A percentile compares a stretch with the other conserved stretches of the same genome.
phyloP scores from a whole-genome alignment of 2,797 vertebrate species.

The Psittacula derbiana region DNA sequence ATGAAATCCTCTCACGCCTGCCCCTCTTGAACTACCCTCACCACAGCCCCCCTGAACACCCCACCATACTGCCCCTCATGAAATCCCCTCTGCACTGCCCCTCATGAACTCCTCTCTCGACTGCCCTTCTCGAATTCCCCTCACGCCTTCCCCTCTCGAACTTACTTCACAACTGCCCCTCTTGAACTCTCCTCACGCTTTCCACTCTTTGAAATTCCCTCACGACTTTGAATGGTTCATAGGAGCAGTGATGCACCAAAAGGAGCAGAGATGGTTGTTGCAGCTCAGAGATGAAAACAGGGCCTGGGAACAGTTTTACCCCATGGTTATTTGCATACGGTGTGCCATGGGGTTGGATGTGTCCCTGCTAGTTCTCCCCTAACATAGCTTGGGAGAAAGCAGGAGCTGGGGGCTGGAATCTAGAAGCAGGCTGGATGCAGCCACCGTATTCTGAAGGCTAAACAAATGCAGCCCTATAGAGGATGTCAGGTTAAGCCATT shows the following conservation, averaged over 20 bases:
- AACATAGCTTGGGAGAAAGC: not conserved
- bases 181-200: not conserved
- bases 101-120: too few relatives aligned
- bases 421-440: not conserved
- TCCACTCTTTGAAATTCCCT: not conserved
- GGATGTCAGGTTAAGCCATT: not conserved
- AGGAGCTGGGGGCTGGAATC: not conserved
- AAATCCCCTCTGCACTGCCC: too few relatives aligned
- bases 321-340: not conserved
- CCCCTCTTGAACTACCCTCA: too few relatives aligned
- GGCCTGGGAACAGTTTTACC: not conserved
- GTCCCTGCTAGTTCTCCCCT: not conserved
- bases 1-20: too few relatives aligned
- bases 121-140: too few relatives aligned
- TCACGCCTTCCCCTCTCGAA: too few relatives aligned
- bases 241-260: not conserved
- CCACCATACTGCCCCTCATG: too few relatives aligned
- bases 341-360: not conserved
- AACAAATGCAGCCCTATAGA: not conserved
- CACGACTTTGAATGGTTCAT: accelerated
- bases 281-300: not conserved
- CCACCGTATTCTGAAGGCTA: not conserved
- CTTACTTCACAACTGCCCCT: too few relatives aligned
- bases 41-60: too few relatives aligned
- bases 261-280: not conserved